These are phyloP conservation scores for Pollimyrus isidori DNA, from an alignment of 2,113 vertebrate species.

Conservation along the genomic window DNA sequence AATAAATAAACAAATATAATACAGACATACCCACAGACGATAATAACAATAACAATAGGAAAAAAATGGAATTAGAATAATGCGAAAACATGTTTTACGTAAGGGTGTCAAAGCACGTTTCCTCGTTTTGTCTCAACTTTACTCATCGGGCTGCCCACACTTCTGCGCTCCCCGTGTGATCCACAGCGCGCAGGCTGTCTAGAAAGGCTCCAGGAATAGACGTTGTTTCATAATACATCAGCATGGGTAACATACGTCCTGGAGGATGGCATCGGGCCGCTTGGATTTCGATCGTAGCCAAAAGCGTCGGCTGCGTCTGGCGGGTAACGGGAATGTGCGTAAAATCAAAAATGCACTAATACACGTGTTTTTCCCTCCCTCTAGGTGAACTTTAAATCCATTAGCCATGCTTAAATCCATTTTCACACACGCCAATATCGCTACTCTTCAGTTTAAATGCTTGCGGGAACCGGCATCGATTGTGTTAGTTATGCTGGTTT, in stretches of 20 bases:
- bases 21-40: background rate
- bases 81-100: background rate
- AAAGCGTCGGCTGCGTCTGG: background rate
- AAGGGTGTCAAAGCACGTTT: background rate
- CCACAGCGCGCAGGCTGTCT: background rate
- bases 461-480: background rate
- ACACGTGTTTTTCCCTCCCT: background rate
- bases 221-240: constrained; percentile 7
- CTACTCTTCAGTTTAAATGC: background rate
- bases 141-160: background rate
- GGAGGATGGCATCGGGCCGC: background rate
- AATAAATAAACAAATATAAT: background rate
- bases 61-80: background rate
- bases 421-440: background rate
- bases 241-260: background rate
- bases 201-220: constrained; percentile 7
- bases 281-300: background rate
- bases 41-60: background rate
- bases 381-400: background rate
- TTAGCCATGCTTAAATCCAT: background rate
- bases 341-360: background rate
- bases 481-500: background rate
- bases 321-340: background rate
- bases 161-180: background rate
- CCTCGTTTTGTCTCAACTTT: constrained; percentile 11